Percentiles rank a stretch among this genome's conserved stretches.
phyloP scores from a whole-genome alignment of 2,888 invertebrate genomes.

The Chrysolina americana region DNA sequence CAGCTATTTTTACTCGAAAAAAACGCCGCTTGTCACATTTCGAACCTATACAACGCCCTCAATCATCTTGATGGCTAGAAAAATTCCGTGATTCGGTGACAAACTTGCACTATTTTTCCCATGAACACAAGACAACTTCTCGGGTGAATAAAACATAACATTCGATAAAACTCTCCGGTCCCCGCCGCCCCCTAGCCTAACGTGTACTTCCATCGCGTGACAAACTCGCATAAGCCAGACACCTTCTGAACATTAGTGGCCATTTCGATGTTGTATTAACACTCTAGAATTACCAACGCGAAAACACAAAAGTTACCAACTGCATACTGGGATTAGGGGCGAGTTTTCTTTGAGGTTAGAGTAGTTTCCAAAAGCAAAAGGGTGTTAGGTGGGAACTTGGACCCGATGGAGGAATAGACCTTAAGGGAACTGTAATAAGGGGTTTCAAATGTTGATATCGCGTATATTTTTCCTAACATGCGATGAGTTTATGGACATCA shows the following conservation, averaged over 20 bases:
- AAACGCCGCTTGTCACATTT: conserved; percentile 37
- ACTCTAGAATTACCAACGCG: conserved; percentile 60
- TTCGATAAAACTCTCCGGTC: conserved; percentile 33
- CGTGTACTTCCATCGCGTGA: conserved; percentile 63
- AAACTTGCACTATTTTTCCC: conserved; percentile 50
- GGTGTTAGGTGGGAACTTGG: conserved; percentile 48
- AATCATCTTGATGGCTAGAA: conserved; percentile 46
- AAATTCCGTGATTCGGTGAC: conserved; percentile 44
- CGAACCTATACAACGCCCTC: conserved; percentile 35
- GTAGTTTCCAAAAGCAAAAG: conserved; percentile 46
- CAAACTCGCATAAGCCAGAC: conserved; percentile 67
- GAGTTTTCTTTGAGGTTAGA: conserved; percentile 47
- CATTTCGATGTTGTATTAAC: conserved; percentile 67
- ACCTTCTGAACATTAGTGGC: conserved; percentile 70
- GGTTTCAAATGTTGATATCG: conserved; percentile 48
- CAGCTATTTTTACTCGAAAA: conserved; percentile 30
- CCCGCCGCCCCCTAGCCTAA: conserved; percentile 11
- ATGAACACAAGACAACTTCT: conserved; percentile 48
- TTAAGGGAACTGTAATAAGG: conserved; percentile 46
- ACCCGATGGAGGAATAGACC: conserved; percentile 45
- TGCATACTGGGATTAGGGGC: conserved; percentile 47
- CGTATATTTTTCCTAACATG: conserved; percentile 54
- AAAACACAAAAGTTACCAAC: conserved; percentile 50
- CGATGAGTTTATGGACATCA: conserved; percentile 49
- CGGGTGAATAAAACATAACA: conserved; percentile 55